Conservation (phyloP, 1,140 invertebrate genomes). For the Glomeris maerens region DNA sequence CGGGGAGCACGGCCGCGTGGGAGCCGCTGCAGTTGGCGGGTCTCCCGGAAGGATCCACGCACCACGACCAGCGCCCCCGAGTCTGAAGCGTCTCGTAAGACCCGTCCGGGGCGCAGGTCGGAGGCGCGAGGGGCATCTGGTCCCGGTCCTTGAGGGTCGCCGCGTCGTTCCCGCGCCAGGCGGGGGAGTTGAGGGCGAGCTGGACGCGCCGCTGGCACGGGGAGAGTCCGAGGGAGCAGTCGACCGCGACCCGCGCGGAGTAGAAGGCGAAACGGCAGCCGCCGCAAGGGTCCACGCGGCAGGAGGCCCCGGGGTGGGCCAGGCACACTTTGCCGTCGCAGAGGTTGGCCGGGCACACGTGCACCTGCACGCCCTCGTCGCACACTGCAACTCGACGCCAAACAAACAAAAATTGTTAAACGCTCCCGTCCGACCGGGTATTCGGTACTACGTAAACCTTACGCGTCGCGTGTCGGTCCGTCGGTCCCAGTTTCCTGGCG, state of each 20-base stretch:
- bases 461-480: too few species aligned
- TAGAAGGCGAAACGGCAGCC: conserved; percentile 28
- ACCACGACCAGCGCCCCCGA: conserved; percentile 28
- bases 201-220: conserved; percentile 2
- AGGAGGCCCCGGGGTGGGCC: conserved; percentile 28
- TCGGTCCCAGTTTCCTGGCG: too few species aligned
- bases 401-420: too few species aligned
- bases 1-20: too few species aligned
- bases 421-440: too few species aligned
- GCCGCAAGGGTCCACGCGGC: conserved; percentile 30
- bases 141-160: conserved; percentile 7
- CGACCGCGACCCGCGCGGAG: conserved; percentile 23
- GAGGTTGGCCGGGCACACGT: conserved; percentile 27
- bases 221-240: conserved; percentile 21
- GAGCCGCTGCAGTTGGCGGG: too few species aligned
- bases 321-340: conserved; percentile 30
- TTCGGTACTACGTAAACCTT: too few species aligned
- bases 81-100: conserved; percentile 25
- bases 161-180: not conserved
- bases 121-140: conserved; percentile 24
- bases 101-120: conserved; percentile 24
- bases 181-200: conserved; percentile 1
- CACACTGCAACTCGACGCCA: conserved; percentile 26
- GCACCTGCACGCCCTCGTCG: conserved; percentile 24
- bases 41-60: conserved; percentile 25